Evolutionary conservation across 2,888 invertebrate genomes (phyloP), one percentile per base, ranked within the genome.

Genomic region (Ptilodon capucinus): DNA sequence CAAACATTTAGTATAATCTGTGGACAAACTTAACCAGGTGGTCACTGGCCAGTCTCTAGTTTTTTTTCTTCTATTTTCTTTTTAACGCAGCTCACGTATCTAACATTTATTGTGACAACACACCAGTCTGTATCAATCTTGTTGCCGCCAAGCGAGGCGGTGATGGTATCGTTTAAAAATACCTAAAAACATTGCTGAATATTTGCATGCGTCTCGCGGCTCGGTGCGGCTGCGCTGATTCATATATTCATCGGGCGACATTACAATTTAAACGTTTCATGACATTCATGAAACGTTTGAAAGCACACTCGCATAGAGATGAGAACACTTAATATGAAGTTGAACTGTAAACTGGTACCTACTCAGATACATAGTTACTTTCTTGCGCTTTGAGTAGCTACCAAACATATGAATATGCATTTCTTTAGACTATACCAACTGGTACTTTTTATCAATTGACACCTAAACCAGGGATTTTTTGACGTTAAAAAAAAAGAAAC

Each of bases 161-260:
- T 51, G 60, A 66, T 46, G 46, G 46, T 54, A 54, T 56, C 45
- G 40, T 44, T 50, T 52, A 38, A 58, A 60, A 54, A 61, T 56
- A 64, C 46, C 48, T 48, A 51, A 60, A 44, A 51, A 48, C 25
- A 49, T 54, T 60, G 42, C 44, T 45, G 52, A 48, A 36, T 52
- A 62, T 71, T 68, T 60, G 47, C 42, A 71, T 71, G 58, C 72
- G 48, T 30, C 42, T 46, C 61, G 47, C 50, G 42, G n/a, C 8
- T 34, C 25, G 39, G 44, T 49, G 58, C 58, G 62, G 62, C 57
- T 57, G 47, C 51, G 40, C 52, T 66, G 70, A 68, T 47, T 66
- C 70, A 68, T 61, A 59, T 65, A 65, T 62, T 57, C 60, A 63
- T 54, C 51, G 50, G 47, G 55, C 52, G 57, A 60, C 62, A 60